Evolutionary conservation across 2,888 invertebrate species (phyloP), one percentile per base, ranked within the genome.

Genomic region (Leptogaster cylindrica): DNA sequence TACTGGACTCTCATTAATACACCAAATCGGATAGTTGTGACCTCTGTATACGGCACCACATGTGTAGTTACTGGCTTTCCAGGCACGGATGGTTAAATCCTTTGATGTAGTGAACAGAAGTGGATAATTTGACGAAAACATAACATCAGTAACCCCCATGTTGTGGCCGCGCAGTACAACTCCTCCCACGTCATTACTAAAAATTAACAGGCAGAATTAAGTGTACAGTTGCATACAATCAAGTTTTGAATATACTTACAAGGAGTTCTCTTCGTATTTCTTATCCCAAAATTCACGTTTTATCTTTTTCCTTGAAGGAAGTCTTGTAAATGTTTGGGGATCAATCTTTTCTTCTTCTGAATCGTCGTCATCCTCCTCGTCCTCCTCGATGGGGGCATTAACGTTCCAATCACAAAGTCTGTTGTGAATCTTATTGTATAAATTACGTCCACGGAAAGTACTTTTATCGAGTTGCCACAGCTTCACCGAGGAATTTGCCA

Each of bases 11-110:
- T 87, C 84, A 76, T 90, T 90, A 78, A 95, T 84, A 77, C 92
- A 92, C 92, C 95, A 96, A 72, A 97, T 89, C 1, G 95, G 92
- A 76, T 92, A 91, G 76, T 88, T 89, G 80, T 97, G 96, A 27
- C 95, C 96, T 74, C 89, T 86, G 76, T 89, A 90, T 72, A 88
- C 81, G 39, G 88, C 86, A 10, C 87, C 87, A 77, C 90, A 91
- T 4, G 85, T 84, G 72, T 88, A 88, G 76, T 87, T 86, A 46
- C 73, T 77, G 2, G 90, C 83, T 73, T 86, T 84, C 92, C 92
- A 93, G 3, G 88, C 87, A 71, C 91, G 83, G 86, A 92, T 85
- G 39, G 90, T 89, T 71, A 84, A 85, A 79, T 95, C 95, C 76
- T 90, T 89, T 2, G 90, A 89, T 1, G 86, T 87, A 2, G 79